Evolutionary conservation across 2,888 invertebrate genomes (phyloP).

Genomic region (Tiliacea citrago): DNA sequence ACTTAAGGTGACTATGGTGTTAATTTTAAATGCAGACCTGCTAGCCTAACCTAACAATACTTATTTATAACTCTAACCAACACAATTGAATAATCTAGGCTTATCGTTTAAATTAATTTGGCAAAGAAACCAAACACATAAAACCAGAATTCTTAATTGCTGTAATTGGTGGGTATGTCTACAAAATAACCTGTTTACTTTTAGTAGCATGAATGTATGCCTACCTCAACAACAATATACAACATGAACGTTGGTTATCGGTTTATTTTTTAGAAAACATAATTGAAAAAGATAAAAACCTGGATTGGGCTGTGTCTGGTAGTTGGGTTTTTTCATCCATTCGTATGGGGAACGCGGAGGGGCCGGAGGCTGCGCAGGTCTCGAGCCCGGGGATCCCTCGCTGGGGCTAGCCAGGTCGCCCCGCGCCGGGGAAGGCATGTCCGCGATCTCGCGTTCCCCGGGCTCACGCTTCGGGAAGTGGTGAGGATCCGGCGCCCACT

Average conservation of each 20-base stretch:
- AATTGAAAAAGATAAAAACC: slow-evolving; percentile 89
- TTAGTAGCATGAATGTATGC: slow-evolving; percentile 11
- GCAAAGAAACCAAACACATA: neutral
- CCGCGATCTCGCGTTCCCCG: slow-evolving; percentile 84
- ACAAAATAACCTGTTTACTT: slow-evolving; percentile 11
- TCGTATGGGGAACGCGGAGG: slow-evolving; percentile 96
- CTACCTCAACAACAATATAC: slow-evolving; percentile 13
- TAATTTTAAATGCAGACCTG: neutral
- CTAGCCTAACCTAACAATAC: neutral
- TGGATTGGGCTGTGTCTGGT: slow-evolving; percentile 96
- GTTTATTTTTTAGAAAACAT: neutral
- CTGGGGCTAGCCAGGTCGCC: slow-evolving; percentile 91
- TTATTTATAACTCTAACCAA: neutral
- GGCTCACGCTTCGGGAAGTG: slow-evolving; percentile 87
- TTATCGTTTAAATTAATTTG: neutral
- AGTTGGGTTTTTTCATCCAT: slow-evolving; percentile 98
- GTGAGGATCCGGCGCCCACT: slow-evolving; percentile 88
- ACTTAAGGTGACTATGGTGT: neutral
- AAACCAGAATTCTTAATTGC: neutral
- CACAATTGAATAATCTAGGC: neutral
- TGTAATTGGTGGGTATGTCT: slow-evolving; percentile 30
- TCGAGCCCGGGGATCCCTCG: slow-evolving; percentile 88
- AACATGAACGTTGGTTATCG: neutral
- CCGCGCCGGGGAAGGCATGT: slow-evolving; percentile 87
- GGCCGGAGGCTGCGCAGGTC: slow-evolving; percentile 91